phyloP scores from a whole-genome alignment of 2,888 invertebrate genomes.

The Ormia ochracea region DNA sequence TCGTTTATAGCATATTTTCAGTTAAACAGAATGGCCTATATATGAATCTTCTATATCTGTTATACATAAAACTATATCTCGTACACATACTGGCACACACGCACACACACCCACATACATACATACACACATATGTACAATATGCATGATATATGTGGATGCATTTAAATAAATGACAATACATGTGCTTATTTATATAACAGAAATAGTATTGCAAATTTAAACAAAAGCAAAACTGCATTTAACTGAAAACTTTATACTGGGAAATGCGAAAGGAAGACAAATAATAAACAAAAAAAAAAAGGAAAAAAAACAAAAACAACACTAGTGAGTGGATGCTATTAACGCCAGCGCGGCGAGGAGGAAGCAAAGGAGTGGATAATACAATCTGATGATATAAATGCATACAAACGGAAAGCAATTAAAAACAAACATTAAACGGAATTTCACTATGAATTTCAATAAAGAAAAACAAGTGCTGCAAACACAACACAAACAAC shows the following conservation, averaged over 20 bases:
- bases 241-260: slow-evolving; percentile 15
- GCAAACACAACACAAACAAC: slow-evolving; percentile 1
- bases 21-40: slow-evolving; percentile 21
- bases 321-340: slow-evolving; percentile 3
- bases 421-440: slow-evolving; percentile 62
- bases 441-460: slow-evolving; percentile 56
- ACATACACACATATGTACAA: no score
- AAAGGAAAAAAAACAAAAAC: not conserved
- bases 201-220: slow-evolving; percentile 31
- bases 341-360: not conserved
- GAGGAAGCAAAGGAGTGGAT: not conserved
- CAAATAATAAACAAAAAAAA: not conserved
- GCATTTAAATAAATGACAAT: not conserved
- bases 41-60: slow-evolving; percentile 31
- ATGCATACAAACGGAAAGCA: slow-evolving; percentile 57
- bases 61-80: not conserved
- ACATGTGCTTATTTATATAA: not conserved
- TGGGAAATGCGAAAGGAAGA: not conserved
- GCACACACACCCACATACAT: not conserved
- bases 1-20: slow-evolving; percentile 17
- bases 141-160: no score
- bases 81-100: not conserved
- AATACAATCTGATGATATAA: slow-evolving; percentile 46
- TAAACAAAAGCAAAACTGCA: slow-evolving; percentile 34
- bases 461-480: slow-evolving; percentile 48